Evolutionary conservation across 2,888 invertebrate species (phyloP), one percentile per base, ranked within the genome.

Genomic region (Tachina grossa): DNA sequence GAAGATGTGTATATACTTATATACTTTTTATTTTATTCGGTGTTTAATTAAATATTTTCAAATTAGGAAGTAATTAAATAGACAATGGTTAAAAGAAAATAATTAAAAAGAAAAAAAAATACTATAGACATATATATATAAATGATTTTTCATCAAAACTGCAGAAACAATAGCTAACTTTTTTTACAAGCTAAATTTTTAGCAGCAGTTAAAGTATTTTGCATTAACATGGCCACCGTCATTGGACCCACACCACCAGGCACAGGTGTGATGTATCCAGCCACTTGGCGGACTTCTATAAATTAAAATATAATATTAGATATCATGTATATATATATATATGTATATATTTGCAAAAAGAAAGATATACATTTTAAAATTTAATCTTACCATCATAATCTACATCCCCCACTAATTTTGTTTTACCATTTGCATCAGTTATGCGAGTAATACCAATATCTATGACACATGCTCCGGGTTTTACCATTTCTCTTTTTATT

Each of bases 201-300:
- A 1, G 96, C 96, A 0, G 97, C 97, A 89, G 94, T 93, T 83
- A 98, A 94, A 0, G 98, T 98, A 91, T 98, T 98, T 88, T 95
- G 95, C 97, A 98, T 97, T 49, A 98, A 92, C 97, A 98, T 98
- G 1, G 97, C 96, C 0, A 98, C 98, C 0, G 98, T 98, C 96
- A 98, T 97, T 0, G 98, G 98, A 0, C 98, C 98, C 6, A 97
- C 98, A 2, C 98, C 98, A 2, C 98, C 95, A 1, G 98, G 98
- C 0, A 98, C 98, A 1, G 98, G 98, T 0, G 98, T 97, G 65
- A 98, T 95, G 74, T 95, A 94, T 11, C 97, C 96, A 10, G 98
- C 98, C 39, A 97, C 94, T 92, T 97, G 94, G 82, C 94, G 94
- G 0, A 97, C 97, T 83, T 90, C 92, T 92, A 94, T 95, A 96